phyloP scores from a whole-genome alignment of 2,797 vertebrate species.

The Cichlasoma orientale region DNA sequence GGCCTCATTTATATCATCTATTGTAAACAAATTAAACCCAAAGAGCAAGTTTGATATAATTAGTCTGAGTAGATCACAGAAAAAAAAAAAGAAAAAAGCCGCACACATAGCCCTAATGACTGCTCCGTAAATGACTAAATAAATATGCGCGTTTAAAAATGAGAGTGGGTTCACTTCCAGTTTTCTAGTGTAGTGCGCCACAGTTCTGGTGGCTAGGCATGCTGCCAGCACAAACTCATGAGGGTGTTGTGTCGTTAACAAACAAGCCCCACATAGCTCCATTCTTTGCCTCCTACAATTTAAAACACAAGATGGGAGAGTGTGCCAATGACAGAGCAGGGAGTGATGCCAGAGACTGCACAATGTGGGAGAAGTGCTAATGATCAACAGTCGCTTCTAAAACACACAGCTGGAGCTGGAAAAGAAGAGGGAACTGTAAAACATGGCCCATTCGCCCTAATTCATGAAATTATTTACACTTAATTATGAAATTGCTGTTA shows the following conservation, averaged over 20 bases:
- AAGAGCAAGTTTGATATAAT: constrained; percentile 76
- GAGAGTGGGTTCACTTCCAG: constrained; percentile 77
- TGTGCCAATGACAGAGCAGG: constrained; percentile 74
- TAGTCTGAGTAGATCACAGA: constrained; percentile 68
- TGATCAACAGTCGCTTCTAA: constrained; percentile 76
- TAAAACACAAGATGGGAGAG: constrained; percentile 74
- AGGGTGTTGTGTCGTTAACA: constrained; percentile 81
- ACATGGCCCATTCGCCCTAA: constrained; percentile 12
- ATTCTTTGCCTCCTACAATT: constrained; percentile 80
- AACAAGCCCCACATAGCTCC: constrained; percentile 77
- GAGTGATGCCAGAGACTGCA: constrained; percentile 67
- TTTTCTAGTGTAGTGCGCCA: constrained; percentile 67
- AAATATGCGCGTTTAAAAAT: constrained; percentile 75
- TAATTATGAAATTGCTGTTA: not conserved
- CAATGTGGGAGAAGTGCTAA: constrained; percentile 73
- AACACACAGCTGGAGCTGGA: constrained; percentile 73
- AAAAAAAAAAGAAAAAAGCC: constrained; percentile 37
- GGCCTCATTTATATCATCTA: constrained; percentile 63
- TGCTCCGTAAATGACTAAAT: constrained; percentile 78
- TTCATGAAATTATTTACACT: constrained; percentile 18
- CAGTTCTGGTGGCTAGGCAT: constrained; percentile 71
- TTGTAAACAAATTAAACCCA: constrained; percentile 75
- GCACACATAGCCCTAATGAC: constrained; percentile 68
- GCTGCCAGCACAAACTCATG: constrained; percentile 79
- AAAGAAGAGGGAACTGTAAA: constrained; percentile 44